Percentiles rank a stretch among this genome's conserved stretches.
Evolutionary conservation across 2,113 vertebrate species (phyloP).

Genomic region (Pelobates fuscus): DNA sequence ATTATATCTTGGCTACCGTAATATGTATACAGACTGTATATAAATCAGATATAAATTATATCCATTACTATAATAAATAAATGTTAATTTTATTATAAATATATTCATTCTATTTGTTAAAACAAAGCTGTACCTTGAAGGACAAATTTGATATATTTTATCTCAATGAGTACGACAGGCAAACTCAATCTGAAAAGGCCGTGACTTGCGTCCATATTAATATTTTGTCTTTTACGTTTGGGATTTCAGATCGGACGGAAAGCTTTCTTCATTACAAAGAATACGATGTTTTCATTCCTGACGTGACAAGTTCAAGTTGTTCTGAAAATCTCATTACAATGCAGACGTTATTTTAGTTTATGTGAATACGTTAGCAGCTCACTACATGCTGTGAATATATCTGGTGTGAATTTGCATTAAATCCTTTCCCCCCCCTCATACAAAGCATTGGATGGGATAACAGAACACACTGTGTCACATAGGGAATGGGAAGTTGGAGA

Average conservation of each 20-base stretch:
- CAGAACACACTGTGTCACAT: neutral
- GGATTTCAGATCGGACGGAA: conserved; percentile 17
- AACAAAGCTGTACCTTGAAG: too few species aligned
- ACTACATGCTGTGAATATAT: neutral
- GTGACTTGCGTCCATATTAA: neutral
- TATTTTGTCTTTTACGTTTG: conserved; percentile 16
- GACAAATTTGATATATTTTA: too few species aligned
- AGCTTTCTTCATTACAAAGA: conserved; percentile 36
- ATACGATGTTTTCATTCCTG: conserved; percentile 19
- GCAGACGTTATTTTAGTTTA: conserved; percentile 18
- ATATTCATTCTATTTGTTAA: too few species aligned
- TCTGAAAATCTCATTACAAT: conserved; percentile 37
- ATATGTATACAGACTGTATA: too few species aligned
- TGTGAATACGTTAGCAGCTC: neutral
- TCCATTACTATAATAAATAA: too few species aligned
- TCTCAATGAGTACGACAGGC: too few species aligned
- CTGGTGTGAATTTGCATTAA: conserved; percentile 1
- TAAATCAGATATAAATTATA: too few species aligned
- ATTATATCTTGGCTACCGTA: too few species aligned
- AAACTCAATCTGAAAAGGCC: neutral
- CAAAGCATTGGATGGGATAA: neutral
- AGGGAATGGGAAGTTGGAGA: neutral
- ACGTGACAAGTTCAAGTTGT: conserved; percentile 7
- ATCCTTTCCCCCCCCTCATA: neutral
- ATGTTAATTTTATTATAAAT: too few species aligned